Conservation (phyloP, 2,888 invertebrate genomes). For the Gonocerus acuteangulatus region DNA sequence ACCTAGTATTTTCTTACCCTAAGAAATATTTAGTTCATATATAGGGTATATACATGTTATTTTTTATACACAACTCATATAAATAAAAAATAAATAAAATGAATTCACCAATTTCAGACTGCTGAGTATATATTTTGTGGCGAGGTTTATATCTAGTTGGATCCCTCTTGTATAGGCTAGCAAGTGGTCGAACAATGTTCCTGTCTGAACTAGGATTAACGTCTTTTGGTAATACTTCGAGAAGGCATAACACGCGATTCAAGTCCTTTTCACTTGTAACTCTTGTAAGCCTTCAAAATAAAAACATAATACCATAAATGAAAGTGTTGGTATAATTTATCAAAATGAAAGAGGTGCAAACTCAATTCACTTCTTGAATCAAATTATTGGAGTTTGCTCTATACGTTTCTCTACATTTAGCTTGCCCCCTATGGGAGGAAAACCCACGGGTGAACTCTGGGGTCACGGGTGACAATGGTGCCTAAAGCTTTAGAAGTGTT, state of each 20-base stretch:
- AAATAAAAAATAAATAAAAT: no score
- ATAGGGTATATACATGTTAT: no score
- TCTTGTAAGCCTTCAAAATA: constrained; percentile 7
- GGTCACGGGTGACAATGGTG: no score
- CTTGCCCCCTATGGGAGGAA: no score
- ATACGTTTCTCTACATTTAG: no score
- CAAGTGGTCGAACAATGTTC: constrained; percentile 35
- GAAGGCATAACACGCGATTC: neutral
- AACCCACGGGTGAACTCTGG: no score
- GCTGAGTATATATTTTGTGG: constrained; percentile 66
- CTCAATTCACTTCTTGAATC: no score
- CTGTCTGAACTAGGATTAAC: neutral
- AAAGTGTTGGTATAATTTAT: neutral
- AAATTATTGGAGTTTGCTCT: no score
- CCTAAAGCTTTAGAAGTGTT: no score
- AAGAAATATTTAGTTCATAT: no score
- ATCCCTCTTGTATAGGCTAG: constrained; percentile 71
- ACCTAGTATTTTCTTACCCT: no score
- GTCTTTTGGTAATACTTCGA: neutral
- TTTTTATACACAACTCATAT: no score
- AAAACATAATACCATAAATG: neutral
- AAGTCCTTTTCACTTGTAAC: neutral
- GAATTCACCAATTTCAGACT: constrained; percentile 61
- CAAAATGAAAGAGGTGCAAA: neutral
- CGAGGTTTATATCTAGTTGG: constrained; percentile 66